These are phyloP conservation scores for Liasis olivaceus DNA, from an alignment of 2,797 vertebrate species.

Conservation along the genomic window DNA sequence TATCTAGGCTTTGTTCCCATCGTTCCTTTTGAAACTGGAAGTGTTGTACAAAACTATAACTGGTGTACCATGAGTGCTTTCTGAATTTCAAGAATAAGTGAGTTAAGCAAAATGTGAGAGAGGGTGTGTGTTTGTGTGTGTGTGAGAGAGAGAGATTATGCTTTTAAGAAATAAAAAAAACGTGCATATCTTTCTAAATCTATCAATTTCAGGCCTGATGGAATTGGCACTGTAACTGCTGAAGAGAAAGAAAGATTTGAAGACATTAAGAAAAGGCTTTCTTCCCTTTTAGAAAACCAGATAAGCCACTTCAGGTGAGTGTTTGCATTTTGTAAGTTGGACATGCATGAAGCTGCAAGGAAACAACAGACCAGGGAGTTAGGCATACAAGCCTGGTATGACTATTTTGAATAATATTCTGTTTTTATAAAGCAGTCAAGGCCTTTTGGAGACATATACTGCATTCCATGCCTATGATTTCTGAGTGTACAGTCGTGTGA, in stretches of 20 bases:
- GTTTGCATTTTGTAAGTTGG: constrained; percentile 23
- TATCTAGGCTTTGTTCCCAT: neutral
- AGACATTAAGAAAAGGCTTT: constrained; percentile 84
- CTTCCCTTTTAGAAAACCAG: constrained; percentile 89
- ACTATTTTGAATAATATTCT: neutral
- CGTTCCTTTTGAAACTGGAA: neutral
- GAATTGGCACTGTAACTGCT: constrained; percentile 90
- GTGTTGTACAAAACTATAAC: neutral
- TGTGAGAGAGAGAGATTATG: neutral
- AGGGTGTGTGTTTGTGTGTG: neutral
- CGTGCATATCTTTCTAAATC: neutral
- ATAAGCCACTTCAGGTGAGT: constrained; percentile 94
- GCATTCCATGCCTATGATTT: neutral
- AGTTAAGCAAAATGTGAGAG: neutral
- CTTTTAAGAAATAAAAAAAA: neutral
- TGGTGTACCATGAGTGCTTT: neutral
- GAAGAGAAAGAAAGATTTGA: constrained; percentile 92
- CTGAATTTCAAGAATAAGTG: neutral
- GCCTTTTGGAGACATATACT: neutral
- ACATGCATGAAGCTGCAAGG: neutral
- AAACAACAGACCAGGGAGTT: neutral
- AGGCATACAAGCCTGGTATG: neutral
- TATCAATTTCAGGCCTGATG: constrained; percentile 84
- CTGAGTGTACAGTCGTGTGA: too few relatives aligned
- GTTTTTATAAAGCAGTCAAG: neutral